phyloP scores from a whole-genome alignment of 2,797 vertebrate genomes.

The Cygnus olor region DNA sequence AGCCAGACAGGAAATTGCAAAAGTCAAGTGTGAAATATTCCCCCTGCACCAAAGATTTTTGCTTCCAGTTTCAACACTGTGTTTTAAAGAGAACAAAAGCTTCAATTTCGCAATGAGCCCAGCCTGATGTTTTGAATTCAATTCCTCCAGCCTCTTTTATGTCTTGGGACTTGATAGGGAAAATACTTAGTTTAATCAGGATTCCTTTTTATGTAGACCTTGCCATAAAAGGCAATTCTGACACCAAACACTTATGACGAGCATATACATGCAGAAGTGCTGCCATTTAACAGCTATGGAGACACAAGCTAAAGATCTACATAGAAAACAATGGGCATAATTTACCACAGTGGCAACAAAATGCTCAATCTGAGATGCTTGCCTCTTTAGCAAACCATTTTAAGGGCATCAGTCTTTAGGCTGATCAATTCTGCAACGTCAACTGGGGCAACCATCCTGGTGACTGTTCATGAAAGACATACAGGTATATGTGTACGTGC shows the following conservation, averaged over 20 bases:
- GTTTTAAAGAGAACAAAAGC: not conserved
- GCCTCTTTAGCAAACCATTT: not conserved
- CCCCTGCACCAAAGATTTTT: not conserved
- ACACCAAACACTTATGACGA: not conserved
- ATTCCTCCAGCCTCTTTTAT: not conserved
- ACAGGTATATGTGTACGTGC: not conserved
- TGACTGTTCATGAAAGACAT: not conserved
- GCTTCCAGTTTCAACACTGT: not conserved
- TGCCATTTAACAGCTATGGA: not conserved
- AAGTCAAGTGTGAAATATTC: not conserved
- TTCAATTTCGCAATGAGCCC: not conserved
- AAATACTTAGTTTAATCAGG: not conserved
- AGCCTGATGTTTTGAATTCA: not conserved
- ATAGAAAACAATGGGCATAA: not conserved
- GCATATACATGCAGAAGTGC: not conserved
- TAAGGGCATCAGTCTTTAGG: not conserved
- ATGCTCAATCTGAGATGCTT: not conserved
- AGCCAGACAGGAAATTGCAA: conserved; percentile 24
- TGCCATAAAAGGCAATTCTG: not conserved
- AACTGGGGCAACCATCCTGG: not conserved
- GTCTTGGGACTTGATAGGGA: not conserved
- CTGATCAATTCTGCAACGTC: not conserved
- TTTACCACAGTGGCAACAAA: not conserved
- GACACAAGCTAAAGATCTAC: not conserved
- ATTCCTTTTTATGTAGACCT: not conserved